These are phyloP conservation scores for Choloepus didactylus DNA, from an alignment of 2,797 vertebrate genomes.

Conservation along the genomic window DNA sequence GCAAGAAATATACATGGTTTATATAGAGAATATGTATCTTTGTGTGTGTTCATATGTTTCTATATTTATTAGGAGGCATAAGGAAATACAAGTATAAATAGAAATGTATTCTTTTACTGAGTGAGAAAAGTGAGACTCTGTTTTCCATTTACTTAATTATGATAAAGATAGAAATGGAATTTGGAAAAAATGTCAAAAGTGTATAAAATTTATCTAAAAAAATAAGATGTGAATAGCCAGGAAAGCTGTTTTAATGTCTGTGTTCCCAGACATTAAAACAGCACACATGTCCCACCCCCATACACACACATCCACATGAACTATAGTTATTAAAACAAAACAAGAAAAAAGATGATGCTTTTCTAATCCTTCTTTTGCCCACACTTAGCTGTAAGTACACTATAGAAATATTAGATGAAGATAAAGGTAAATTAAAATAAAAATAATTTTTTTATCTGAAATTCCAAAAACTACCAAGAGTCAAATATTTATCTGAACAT, in stretches of 20 bases:
- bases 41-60: not conserved
- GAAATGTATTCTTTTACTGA: too few relatives aligned
- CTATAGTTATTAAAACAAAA: not conserved
- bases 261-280: not conserved
- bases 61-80: not conserved
- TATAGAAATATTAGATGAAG: not conserved
- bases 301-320: not conserved
- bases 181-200: not conserved
- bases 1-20: not conserved
- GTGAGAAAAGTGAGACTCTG: not conserved
- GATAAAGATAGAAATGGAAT: not conserved
- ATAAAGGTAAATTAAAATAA: not conserved
- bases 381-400: not conserved
- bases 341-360: not conserved
- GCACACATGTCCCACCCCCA: not conserved
- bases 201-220: not conserved
- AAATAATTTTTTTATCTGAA: not conserved
- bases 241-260: not conserved
- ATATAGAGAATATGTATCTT: not conserved
- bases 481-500: conserved; percentile 28
- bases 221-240: not conserved
- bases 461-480: not conserved
- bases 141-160: not conserved
- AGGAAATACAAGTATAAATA: not conserved
- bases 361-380: not conserved